These are phyloP conservation scores for Macrophya annulata DNA, from an alignment of 2,888 invertebrate genomes.

Conservation along the genomic window DNA sequence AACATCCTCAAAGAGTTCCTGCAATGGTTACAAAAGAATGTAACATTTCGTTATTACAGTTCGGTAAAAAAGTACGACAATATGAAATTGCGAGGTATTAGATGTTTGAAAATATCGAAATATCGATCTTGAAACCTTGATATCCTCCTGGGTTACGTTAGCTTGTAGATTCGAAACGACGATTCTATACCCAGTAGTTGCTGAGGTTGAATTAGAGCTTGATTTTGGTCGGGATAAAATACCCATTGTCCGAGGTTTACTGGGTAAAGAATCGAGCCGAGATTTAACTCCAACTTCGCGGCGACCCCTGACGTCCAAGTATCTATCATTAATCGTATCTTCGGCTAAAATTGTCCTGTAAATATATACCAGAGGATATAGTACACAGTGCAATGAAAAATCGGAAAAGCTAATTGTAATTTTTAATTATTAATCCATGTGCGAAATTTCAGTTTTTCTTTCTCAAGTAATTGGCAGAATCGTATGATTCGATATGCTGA, in stretches of 20 bases:
- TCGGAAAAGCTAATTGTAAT: neutral
- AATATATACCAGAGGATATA: neutral
- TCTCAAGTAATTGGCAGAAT: too few relatives aligned
- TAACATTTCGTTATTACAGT: slow-evolving; percentile 13
- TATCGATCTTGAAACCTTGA: slow-evolving; percentile 83
- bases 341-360: slow-evolving; percentile 73
- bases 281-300: slow-evolving; percentile 77
- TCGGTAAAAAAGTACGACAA: slow-evolving; percentile 17
- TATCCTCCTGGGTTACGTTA: slow-evolving; percentile 94
- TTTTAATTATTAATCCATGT: neutral
- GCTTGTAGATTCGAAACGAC: slow-evolving; percentile 94
- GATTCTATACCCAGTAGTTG: slow-evolving; percentile 88
- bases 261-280: slow-evolving; percentile 79
- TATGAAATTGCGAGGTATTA: neutral
- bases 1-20: slow-evolving; percentile 97
- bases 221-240: slow-evolving; percentile 78
- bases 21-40: slow-evolving; percentile 63
- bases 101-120: neutral
- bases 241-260: slow-evolving; percentile 69
- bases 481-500: too few relatives aligned
- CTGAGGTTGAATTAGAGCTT: slow-evolving; percentile 72
- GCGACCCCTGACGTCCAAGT: slow-evolving; percentile 71
- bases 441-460: too few relatives aligned
- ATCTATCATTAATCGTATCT: slow-evolving; percentile 69
- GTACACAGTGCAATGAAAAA: too few relatives aligned